Percentiles rank a stretch among this genome's conserved stretches.
phyloP scores from a whole-genome alignment of 2,888 invertebrate genomes.

The Pollenia angustigena region DNA sequence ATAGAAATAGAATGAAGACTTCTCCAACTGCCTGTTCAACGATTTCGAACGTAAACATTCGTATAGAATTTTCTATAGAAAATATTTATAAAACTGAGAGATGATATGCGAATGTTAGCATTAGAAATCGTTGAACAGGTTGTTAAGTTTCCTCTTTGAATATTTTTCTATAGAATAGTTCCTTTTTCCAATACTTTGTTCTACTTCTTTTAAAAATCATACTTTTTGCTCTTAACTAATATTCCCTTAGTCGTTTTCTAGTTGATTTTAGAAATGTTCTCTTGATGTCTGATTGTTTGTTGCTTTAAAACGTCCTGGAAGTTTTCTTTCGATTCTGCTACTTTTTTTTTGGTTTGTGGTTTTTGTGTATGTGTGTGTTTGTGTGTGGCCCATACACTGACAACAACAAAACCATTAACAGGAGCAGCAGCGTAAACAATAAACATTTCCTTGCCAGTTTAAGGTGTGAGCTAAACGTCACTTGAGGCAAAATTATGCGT shows the following conservation, averaged over 20 bases:
- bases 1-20: too few relatives aligned
- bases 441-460: slow-evolving; percentile 41
- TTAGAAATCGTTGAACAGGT: too few relatives aligned
- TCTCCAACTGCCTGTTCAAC: too few relatives aligned
- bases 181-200: too few relatives aligned
- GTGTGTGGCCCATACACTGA: not conserved
- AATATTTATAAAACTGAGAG: too few relatives aligned
- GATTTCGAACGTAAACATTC: too few relatives aligned
- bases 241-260: too few relatives aligned
- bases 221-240: not conserved
- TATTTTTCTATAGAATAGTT: too few relatives aligned
- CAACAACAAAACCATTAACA: slow-evolving; percentile 5
- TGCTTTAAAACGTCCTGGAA: not conserved
- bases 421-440: slow-evolving; percentile 2
- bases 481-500: slow-evolving; percentile 69
- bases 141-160: too few relatives aligned
- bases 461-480: slow-evolving; percentile 65
- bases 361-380: not conserved
- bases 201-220: too few relatives aligned
- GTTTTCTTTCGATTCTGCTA: not conserved
- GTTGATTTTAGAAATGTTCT: not conserved
- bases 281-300: not conserved
- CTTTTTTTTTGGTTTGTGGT: not conserved
- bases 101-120: too few relatives aligned
- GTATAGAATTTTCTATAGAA: too few relatives aligned